A percentile compares a stretch with the other conserved stretches of the same genome.
These are phyloP conservation scores for Lasiommata megera DNA, from an alignment of 2,888 invertebrate species.

Conservation along the genomic window DNA sequence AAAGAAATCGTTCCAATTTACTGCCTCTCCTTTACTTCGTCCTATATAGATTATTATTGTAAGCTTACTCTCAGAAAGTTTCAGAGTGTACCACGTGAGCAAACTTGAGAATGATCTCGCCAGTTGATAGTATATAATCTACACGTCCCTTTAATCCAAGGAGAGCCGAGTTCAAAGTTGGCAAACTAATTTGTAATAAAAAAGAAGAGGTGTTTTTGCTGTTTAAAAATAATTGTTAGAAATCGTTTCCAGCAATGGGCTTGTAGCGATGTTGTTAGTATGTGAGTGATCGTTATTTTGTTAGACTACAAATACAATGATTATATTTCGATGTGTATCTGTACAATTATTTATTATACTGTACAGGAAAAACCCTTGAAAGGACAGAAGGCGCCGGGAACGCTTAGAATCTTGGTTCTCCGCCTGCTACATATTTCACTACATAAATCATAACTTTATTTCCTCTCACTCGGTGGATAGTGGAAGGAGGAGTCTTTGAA, in stretches of 20 bases:
- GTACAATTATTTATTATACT: conserved; percentile 48
- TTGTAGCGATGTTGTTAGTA: neutral
- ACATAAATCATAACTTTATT: conserved; percentile 80
- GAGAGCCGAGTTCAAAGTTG: conserved; percentile 26
- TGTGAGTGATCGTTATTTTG: neutral
- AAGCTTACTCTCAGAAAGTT: conserved; percentile 52
- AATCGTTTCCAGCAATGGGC: neutral
- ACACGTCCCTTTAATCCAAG: conserved; percentile 31
- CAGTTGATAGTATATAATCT: conserved; percentile 30
- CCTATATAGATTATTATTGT: conserved; percentile 50
- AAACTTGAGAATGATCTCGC: conserved; percentile 49
- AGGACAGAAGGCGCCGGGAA: conserved; percentile 52
- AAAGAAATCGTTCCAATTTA: conserved; percentile 52
- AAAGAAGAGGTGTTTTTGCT: conserved; percentile 1
- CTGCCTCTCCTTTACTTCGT: conserved; percentile 41
- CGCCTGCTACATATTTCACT: conserved; percentile 71
- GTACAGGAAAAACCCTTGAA: conserved; percentile 56
- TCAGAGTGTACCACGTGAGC: conserved; percentile 49
- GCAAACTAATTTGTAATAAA: conserved; percentile 30
- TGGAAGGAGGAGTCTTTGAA: conserved; percentile 71
- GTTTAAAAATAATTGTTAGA: too few species aligned
- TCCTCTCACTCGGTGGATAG: conserved; percentile 69
- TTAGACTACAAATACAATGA: neutral
- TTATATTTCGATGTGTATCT: neutral
- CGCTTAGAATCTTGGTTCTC: conserved; percentile 52